A percentile compares a stretch with the other conserved stretches of the same genome.
phyloP scores from a whole-genome alignment of 2,113 vertebrate genomes.

The Zosterops japonicus region DNA sequence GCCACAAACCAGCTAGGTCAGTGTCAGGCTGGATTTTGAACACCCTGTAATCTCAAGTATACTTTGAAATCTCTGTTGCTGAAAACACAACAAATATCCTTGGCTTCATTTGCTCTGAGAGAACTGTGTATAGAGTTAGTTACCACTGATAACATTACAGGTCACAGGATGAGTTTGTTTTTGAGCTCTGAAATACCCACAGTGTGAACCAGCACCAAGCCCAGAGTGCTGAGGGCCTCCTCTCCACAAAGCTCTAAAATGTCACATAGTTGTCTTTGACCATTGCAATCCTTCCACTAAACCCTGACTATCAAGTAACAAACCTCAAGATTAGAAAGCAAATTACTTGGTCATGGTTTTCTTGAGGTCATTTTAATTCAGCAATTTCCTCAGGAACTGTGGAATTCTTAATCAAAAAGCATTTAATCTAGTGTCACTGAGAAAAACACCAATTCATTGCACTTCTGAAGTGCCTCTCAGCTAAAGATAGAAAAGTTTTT shows the following conservation, averaged over 20 bases:
- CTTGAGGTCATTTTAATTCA: not conserved
- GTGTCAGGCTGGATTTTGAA: not conserved
- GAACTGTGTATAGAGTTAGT: not conserved
- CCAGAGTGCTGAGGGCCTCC: not conserved
- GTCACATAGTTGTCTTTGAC: not conserved
- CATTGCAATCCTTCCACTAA: not conserved
- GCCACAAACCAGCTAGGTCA: not conserved
- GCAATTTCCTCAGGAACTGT: not conserved
- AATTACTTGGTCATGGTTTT: not conserved
- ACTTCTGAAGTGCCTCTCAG: not conserved
- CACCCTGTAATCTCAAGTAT: not conserved
- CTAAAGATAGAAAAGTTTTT: conserved; percentile 1
- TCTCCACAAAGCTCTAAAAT: not conserved
- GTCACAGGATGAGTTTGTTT: not conserved
- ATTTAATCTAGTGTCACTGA: not conserved
- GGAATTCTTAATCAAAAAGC: not conserved
- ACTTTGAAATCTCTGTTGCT: not conserved
- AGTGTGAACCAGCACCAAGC: not conserved
- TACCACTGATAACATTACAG: not conserved
- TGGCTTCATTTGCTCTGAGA: not conserved
- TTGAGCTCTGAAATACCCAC: not conserved
- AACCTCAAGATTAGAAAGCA: not conserved
- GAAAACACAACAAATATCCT: not conserved
- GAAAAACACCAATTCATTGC: not conserved
- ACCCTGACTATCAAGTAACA: not conserved